Percentiles rank a stretch among this genome's conserved stretches.
Conservation (phyloP, 2,888 invertebrate genomes). For the Hydropsyche betteni region DNA sequence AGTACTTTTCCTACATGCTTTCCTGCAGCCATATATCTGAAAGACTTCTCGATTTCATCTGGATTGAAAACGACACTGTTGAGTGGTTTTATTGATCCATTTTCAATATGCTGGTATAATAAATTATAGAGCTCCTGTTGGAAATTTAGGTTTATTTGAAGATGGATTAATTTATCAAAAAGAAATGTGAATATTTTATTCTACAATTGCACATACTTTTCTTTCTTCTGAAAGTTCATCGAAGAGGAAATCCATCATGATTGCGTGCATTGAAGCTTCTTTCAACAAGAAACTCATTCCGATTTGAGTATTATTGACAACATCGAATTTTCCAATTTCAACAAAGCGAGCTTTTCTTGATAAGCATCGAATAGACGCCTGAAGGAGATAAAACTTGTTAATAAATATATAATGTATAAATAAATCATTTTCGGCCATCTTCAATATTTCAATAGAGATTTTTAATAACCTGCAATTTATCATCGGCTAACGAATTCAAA, state of each 20-base stretch:
- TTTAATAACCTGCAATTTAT: conserved; percentile 75
- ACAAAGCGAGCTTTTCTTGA: conserved; percentile 73
- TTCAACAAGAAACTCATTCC: conserved; percentile 76
- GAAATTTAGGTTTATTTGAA: conserved; percentile 54
- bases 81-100: conserved; percentile 72
- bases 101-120: conserved; percentile 68
- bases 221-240: conserved; percentile 60
- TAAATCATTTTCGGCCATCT: neutral
- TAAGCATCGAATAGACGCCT: conserved; percentile 66
- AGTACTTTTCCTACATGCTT: conserved; percentile 79
- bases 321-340: conserved; percentile 83
- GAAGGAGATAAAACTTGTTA: conserved; percentile 20
- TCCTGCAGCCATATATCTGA: conserved; percentile 71
- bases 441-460: neutral
- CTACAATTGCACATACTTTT: conserved; percentile 55
- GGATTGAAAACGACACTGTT: conserved; percentile 68
- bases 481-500: conserved; percentile 90
- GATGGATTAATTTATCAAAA: neutral
- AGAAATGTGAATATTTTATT: neutral
- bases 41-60: conserved; percentile 71
- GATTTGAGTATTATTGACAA: conserved; percentile 72
- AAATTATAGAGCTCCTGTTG: conserved; percentile 66
- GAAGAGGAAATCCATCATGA: conserved; percentile 66
- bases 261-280: conserved; percentile 67
- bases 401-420: conserved; percentile 28